Evolutionary conservation across 1,140 invertebrate genomes (phyloP).

Genomic region (Caenorhabditis brenneri): DNA sequence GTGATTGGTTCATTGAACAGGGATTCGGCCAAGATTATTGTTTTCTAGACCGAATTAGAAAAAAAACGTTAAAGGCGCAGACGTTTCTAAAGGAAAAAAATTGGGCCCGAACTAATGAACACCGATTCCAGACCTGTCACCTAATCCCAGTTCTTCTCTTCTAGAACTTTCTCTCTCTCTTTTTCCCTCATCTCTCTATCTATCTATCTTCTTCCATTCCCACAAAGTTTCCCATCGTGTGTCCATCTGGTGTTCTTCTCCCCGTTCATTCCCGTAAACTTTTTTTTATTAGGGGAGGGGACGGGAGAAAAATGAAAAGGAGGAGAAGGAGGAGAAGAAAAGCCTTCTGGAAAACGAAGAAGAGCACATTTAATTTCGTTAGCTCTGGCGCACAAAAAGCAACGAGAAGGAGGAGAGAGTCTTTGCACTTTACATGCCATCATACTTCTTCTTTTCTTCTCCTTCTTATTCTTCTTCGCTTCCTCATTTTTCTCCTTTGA

Average conservation of each 20-base stretch:
- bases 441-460: background rate
- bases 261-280: background rate
- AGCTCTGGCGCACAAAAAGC: slow-evolving; percentile 38
- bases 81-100: no score
- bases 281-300: no score
- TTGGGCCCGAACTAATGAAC: no score
- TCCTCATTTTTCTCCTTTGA: background rate
- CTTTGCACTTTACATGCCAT: slow-evolving; percentile 41
- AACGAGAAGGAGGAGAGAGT: no score
- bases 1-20: no score
- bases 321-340: background rate
- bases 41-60: no score
- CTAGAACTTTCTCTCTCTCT: no score
- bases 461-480: background rate
- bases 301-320: background rate
- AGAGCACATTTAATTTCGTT: slow-evolving; percentile 30
- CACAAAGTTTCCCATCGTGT: background rate
- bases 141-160: no score
- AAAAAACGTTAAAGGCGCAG: no score
- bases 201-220: background rate
- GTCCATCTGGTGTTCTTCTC: background rate
- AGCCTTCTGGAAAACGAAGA: background rate
- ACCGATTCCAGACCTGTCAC: no score
- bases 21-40: no score
- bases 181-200: no score